Evolutionary conservation across 2,888 invertebrate genomes (phyloP).

Genomic region (Leucoma salicis): DNA sequence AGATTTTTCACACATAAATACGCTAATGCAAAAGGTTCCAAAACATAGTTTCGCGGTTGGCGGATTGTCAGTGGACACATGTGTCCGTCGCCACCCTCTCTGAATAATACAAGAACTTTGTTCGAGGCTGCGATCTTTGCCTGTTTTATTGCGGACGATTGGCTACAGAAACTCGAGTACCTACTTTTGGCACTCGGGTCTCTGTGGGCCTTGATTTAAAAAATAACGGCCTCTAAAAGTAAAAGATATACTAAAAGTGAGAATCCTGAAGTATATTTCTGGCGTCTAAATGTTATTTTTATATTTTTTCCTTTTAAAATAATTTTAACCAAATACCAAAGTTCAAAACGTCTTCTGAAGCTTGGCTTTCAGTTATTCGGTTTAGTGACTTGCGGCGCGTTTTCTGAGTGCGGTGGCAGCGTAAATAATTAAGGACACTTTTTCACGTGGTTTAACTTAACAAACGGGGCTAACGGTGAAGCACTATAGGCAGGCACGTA

Average conservation of each 20-base stretch:
- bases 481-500: neutral
- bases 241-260: slow-evolving; percentile 26
- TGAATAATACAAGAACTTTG: slow-evolving; percentile 71
- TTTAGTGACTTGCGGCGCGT: slow-evolving; percentile 43
- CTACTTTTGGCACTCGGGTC: slow-evolving; percentile 33
- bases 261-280: slow-evolving; percentile 30
- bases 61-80: slow-evolving; percentile 64
- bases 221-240: slow-evolving; percentile 31
- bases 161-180: slow-evolving; percentile 49
- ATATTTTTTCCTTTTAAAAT: neutral
- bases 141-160: slow-evolving; percentile 68
- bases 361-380: slow-evolving; percentile 35
- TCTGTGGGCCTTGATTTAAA: slow-evolving; percentile 37
- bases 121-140: slow-evolving; percentile 56
- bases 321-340: neutral
- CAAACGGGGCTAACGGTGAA: slow-evolving; percentile 14
- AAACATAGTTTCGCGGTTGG: slow-evolving; percentile 39
- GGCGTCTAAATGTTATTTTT: slow-evolving; percentile 1
- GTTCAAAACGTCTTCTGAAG: slow-evolving; percentile 14
- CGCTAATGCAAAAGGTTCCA: slow-evolving; percentile 29
- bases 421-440: slow-evolving; percentile 76
- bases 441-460: slow-evolving; percentile 42
- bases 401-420: slow-evolving; percentile 51
- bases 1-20: slow-evolving; percentile 15
- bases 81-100: slow-evolving; percentile 49